Evolutionary conservation across 2,113 vertebrate genomes (phyloP), one percentile per base, ranked within the genome.

Genomic region (Gasterosteus nipponicus): DNA sequence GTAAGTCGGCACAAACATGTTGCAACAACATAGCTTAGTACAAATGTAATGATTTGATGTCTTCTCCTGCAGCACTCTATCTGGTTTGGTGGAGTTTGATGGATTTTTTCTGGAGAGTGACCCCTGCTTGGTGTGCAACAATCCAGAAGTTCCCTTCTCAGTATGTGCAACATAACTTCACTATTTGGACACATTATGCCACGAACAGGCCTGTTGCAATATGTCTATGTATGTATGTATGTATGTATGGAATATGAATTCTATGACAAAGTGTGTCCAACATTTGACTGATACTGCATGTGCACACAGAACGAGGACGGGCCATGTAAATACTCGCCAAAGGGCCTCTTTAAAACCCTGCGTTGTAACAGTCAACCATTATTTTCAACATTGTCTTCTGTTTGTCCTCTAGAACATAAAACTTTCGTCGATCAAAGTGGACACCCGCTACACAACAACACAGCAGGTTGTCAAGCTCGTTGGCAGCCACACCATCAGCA

Each of bases 401-500:
- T 82, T 85, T 60, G 11, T 19, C 18, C 18, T 56, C 19, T 91
- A 99, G 98, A 98, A 98, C 91, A 99, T 99, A 90, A 99, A 99
- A 84, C 94, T 99, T 29, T 99, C 98, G 62, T 99, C 98, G n/a
- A 97, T 99, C 75, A 99, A 99, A 95, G 98, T 99, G 92, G 98
- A 99, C 91, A 99, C 98, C 0, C 95, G 98, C 2, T 99, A 99
- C 67, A 99, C 98, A n/a, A 99, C 98, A 76, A 99, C 98, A 1
- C 98, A 99, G 92, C 98, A 99, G 84, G 98, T 99, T 39, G 98
- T 99, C 75, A 99, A 99, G 82, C 96, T 99, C 2, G 98, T 99
- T 1, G 98, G 98, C 87, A 99, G 98, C 91, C 98, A 99, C 89
- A 99, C 97, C 84, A 97, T 99, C 94, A 98, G 98, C 95, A 99